Evolutionary conservation across 2,113 vertebrate genomes (phyloP).

Genomic region (Halichoerus grypus): DNA sequence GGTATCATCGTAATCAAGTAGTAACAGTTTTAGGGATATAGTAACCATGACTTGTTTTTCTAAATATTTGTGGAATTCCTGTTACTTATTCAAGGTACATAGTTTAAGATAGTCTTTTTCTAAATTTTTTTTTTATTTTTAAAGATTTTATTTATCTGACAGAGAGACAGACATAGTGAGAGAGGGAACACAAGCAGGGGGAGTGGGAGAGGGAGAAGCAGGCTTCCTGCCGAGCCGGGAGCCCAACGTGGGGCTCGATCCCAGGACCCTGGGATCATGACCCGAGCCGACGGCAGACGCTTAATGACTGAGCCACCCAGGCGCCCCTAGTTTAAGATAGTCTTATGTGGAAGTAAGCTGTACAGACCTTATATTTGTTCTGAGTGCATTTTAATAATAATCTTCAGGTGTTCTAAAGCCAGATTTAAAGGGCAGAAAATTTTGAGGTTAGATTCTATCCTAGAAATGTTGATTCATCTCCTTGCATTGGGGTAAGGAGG

Average conservation of each 20-base stretch:
- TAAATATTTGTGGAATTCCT: slow-evolving; percentile 53
- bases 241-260: no score
- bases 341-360: slow-evolving; percentile 20
- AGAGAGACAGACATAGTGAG: no score
- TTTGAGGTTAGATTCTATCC: slow-evolving; percentile 48
- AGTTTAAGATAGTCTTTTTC: slow-evolving; percentile 47
- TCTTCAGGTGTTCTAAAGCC: slow-evolving; percentile 55
- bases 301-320: no score
- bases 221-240: no score
- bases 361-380: slow-evolving; percentile 48
- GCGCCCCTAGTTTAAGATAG: slow-evolving; percentile 20
- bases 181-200: no score
- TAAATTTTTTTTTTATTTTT: no score
- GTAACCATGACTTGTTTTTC: slow-evolving; percentile 1
- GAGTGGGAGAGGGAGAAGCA: no score
- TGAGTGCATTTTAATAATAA: slow-evolving; percentile 67
- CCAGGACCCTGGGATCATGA: no score
- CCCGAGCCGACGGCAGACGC: no score
- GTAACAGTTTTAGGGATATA: neutral
- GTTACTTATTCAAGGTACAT: slow-evolving; percentile 22
- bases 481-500: slow-evolving; percentile 52
- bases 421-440: slow-evolving; percentile 72
- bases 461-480: slow-evolving; percentile 71
- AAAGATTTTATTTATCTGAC: no score
- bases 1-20: neutral